Conservation (phyloP, 2,797 vertebrate species). For the Mareca strepera region DNA sequence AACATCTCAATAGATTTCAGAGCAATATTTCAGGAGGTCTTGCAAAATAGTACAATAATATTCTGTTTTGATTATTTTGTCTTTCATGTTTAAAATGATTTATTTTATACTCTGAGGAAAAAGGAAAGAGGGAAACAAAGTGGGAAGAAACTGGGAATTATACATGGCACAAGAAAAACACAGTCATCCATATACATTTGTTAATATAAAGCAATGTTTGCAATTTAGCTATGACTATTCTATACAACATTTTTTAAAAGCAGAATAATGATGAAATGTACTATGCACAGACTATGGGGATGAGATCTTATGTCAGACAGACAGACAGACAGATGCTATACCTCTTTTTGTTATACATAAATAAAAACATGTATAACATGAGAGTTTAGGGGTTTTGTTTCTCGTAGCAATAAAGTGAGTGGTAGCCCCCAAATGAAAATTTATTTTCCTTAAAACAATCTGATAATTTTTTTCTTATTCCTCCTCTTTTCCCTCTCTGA, state of each 20-base stretch:
- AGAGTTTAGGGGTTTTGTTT: neutral
- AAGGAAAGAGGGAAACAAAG: neutral
- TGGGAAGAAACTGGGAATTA: neutral
- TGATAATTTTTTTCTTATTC: slow-evolving; percentile 42
- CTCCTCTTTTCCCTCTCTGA: neutral
- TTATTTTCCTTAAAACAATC: slow-evolving; percentile 67
- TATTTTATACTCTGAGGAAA: neutral
- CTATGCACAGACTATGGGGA: neutral
- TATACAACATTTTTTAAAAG: neutral
- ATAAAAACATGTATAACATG: neutral
- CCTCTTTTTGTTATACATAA: neutral
- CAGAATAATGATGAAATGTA: neutral
- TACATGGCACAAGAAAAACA: neutral
- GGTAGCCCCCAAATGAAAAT: slow-evolving; percentile 63
- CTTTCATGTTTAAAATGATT: neutral
- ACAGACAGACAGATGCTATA: neutral
- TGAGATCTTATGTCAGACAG: neutral
- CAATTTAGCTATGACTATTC: neutral
- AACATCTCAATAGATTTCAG: neutral
- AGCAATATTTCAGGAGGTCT: neutral
- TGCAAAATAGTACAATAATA: neutral
- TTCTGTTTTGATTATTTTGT: neutral
- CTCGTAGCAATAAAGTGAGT: slow-evolving; percentile 42
- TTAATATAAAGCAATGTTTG: neutral
- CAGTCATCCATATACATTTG: neutral